Evolutionary conservation across 2,113 vertebrate genomes (phyloP), one percentile per base, ranked within the genome.

Genomic region (Ophthalmolycus amberensis): DNA sequence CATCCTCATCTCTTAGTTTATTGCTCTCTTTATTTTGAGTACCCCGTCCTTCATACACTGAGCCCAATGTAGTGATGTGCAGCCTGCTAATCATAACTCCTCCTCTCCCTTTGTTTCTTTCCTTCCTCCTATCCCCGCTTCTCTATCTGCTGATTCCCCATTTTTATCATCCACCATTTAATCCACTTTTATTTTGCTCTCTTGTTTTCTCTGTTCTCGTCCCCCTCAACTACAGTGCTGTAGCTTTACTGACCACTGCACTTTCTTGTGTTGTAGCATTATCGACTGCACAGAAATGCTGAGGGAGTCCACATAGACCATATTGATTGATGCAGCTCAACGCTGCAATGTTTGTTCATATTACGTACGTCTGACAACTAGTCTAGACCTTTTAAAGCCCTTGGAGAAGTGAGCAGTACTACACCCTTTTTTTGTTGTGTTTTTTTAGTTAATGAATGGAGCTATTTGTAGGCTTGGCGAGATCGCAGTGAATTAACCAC

Each of bases 221-320:
- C 60, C 10, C 20, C 40, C 7, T 22, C 8, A n/a, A 15, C 37
- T 32, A 29, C 64, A 27, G 29, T 22, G 15, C 58, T 58, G 34
- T 32, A 48, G 34, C 32, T 59, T 56, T 63, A 29, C 60, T 76
- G 32, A 60, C 44, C 15, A 7, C 60, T 71, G 40, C 4, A 34
- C 62, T 77, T 76, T 72, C 60, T 75, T 69, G 37, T 22, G 77
- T 72, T 68, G 65, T 75, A 67, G 68, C 29, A n/a, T 63, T 88
- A 86, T 90, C 11, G 81, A 85, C 81, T 66, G 14, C 52, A 42
- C 58, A 73, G 69, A 72, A 79, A 83, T 66, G 72, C 83, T 56
- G 77, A 81, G 56, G 44, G 69, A 54, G 59, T 83, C 69, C 65
- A 71, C 69, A 84, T 71, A 52, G 68, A 81, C 83, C 72, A 54